Base-by-base conservation (phyloP, 2,888 invertebrate genomes). In the Melinopterus prodromus region DNA sequence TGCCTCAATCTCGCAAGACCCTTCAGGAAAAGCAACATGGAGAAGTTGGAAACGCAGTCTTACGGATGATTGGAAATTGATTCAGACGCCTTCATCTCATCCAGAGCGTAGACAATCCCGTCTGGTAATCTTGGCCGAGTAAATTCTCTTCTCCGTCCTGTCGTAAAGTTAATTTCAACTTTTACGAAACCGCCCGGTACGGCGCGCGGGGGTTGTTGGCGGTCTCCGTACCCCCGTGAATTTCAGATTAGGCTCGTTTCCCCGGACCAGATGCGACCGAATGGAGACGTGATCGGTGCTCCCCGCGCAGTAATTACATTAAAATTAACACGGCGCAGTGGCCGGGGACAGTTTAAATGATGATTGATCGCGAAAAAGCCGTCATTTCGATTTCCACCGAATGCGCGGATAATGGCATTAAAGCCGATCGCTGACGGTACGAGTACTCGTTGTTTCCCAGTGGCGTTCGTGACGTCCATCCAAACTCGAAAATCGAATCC, bases 311-410 rank as follows among this genome's bases (percentile, higher is more conserved):
- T 88, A 88, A 88, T 89, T 88, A 88, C 86, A 86, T 88, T 88
- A 87, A 74, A 87, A 88, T 88, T 87, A 88, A 87, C 88, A 87
- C 86, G 84, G 85, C 84, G 84, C 85, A 84, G 86, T 86, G 86
- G 86, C 86, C 84, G 86, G 53, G 85, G 88, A 87, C 88, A 87
- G 86, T 87, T 86, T 86, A 88, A 88, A 88, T 88, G 87, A 87
- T 88, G 88, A 88, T 88, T 88, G 86, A 88, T 88, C 87, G 35
- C 74, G 87, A 86, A 87, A 87, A 86, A 85, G 80, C 78, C 80
- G 78, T 78, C 80, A 80, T 80, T 80, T 78, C 75, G 80, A 78
- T 80, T 78, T 79, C 69, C 79, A 79, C 78, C 53, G 26, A 72
- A 77, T 70, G 80, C 79, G 78, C 70, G 69, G 53, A 53, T 53